A percentile compares a stretch with the other conserved stretches of the same genome.
These are phyloP conservation scores for Leptogaster cylindrica DNA, from an alignment of 2,888 invertebrate genomes.

Conservation along the genomic window DNA sequence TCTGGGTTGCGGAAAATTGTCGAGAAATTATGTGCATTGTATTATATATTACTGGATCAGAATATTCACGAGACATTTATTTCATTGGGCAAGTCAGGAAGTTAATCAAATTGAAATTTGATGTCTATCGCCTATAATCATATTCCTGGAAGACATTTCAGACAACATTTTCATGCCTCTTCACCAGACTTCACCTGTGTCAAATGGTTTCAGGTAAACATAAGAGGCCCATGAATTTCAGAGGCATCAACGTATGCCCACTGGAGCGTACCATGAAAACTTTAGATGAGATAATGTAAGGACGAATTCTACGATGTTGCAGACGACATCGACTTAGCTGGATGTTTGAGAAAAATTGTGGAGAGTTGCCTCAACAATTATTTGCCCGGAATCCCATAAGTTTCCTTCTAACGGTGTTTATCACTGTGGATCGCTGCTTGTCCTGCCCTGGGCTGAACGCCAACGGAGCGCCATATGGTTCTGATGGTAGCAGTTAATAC, in stretches of 20 bases:
- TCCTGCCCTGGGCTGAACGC: conserved; percentile 32
- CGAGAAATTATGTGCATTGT: conserved; percentile 19
- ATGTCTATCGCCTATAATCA: background rate
- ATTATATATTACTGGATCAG: conserved; percentile 29
- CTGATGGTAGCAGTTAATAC: conserved; percentile 61
- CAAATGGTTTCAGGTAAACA: no score
- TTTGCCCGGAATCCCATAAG: conserved; percentile 38
- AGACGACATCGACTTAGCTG: no score
- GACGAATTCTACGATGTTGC: background rate
- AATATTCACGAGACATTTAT: conserved; percentile 44
- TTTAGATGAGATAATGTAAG: conserved; percentile 2
- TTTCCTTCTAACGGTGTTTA: conserved; percentile 27
- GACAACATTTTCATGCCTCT: no score
- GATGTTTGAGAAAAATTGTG: conserved; percentile 11
- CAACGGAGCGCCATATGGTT: conserved; percentile 55
- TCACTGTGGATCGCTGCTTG: conserved; percentile 43
- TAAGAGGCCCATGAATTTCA: conserved; percentile 23
- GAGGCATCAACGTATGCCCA: conserved; percentile 17
- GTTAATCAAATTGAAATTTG: conserved; percentile 19
- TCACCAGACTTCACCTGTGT: no score
- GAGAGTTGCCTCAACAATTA: conserved; percentile 36
- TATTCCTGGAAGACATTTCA: no score
- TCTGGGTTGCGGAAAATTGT: background rate
- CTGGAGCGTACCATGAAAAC: conserved; percentile 16
- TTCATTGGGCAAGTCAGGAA: conserved; percentile 30